Conservation (phyloP, 2,113 vertebrate genomes). For the Nettapus auritus region DNA sequence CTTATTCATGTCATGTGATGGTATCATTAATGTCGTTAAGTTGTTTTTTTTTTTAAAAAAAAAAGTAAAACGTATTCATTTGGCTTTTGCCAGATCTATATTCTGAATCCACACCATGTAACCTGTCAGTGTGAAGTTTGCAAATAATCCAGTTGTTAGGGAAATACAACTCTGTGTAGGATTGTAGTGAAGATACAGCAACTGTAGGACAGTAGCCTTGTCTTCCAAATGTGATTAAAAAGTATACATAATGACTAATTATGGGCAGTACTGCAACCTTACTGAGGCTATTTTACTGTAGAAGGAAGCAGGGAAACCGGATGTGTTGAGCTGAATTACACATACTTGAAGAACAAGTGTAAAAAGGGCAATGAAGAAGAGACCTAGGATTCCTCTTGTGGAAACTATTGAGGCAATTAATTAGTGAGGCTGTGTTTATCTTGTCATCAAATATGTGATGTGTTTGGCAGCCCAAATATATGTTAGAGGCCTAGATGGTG, state of each 20-base stretch:
- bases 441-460: background rate
- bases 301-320: background rate
- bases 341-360: background rate
- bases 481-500: background rate
- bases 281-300: background rate
- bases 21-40: background rate
- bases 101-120: background rate
- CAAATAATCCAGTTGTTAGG: background rate
- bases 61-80: background rate
- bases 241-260: background rate
- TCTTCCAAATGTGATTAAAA: background rate
- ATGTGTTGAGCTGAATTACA: background rate
- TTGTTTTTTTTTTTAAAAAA: background rate
- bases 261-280: background rate
- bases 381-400: background rate
- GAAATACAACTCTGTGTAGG: fast-evolving
- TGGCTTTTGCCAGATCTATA: background rate
- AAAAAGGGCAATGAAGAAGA: background rate
- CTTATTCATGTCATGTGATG: background rate
- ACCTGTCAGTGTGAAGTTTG: background rate
- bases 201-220: fast-evolving
- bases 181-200: background rate
- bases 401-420: background rate
- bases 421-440: background rate
- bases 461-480: background rate